Evolutionary conservation across 2,113 vertebrate genomes (phyloP), one percentile per base, ranked within the genome.

Genomic region (human): DNA sequence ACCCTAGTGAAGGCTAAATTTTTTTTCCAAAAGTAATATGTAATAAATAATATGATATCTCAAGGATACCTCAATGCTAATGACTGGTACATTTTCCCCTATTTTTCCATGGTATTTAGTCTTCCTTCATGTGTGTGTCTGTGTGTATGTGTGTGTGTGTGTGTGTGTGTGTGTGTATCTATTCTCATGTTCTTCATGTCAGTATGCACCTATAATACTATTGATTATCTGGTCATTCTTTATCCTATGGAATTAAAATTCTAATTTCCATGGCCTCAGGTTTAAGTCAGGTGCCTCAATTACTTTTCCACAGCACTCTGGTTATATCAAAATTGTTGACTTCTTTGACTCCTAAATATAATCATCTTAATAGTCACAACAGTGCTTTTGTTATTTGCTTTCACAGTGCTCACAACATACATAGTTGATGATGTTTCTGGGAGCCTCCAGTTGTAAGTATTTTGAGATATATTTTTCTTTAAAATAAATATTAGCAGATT

Each of bases 381-480:
- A 11, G 3, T 79, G 16, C 25, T 89, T 72, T 72, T 35, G 25
- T 92, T 94, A 48, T 66, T 55, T 94, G n/a, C 20, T 70, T 92
- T 25, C 3, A n/a, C 2, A n/a, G 16, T 48, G 11, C 8, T 79
- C 43, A 2, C 13, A 70, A 61, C 32, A 61, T 48, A 52, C 3
- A 6, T 11, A 45, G 27, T 48, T 61, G 52, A 10, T 81, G 48
- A 68, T 50, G 32, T 38, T 76, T 23, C 35, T 40, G 45, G 32
- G 5, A 68, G 61, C 50, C 48, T 87, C 90, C 23, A 76, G 6
- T 23, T 59, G 13, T 78, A 78, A 25, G 23, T 43, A 40, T n/a
- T 87, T 82, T 76, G 11, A 78, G 25, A 45, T 81, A 18, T 38
- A 48, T n/a, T 48, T 5, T 75, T 85, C 73, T 93, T 86, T 93